Conservation (phyloP, 2,888 invertebrate species). For the Balanococcus diminutus region DNA sequence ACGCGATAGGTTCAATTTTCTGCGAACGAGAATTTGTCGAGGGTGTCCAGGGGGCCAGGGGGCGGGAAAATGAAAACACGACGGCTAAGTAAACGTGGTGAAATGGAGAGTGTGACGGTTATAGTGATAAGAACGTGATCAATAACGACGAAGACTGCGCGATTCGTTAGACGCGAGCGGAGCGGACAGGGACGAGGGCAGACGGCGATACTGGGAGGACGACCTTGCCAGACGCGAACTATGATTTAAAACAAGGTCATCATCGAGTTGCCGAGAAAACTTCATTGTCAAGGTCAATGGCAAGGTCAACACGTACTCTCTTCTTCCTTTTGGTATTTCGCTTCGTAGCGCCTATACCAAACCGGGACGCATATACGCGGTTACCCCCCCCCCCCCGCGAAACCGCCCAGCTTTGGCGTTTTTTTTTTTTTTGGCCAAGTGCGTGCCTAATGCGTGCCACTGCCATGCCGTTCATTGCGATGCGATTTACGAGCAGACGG, state of each 20-base stretch:
- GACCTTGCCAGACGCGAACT: constrained; percentile 55
- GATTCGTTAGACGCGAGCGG: not conserved
- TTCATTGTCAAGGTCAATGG: constrained; percentile 54
- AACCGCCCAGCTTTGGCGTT: not conserved
- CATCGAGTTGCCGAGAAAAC: constrained; percentile 50
- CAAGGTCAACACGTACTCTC: constrained; percentile 53
- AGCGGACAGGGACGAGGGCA: not conserved
- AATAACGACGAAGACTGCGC: constrained; percentile 51
- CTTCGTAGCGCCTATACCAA: not conserved
- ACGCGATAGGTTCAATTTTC: constrained; percentile 22
- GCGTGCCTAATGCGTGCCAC: no score
- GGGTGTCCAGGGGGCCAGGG: not conserved
- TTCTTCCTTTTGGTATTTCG: constrained; percentile 53
- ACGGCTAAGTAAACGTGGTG: constrained; percentile 14
- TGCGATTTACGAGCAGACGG: not conserved
- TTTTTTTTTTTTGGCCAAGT: not conserved
- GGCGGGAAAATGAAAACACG: not conserved
- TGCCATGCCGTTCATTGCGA: no score
- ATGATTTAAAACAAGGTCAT: constrained; percentile 53
- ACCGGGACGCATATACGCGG: not conserved
- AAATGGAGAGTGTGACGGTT: constrained; percentile 51
- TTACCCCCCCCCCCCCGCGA: not conserved
- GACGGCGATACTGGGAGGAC: constrained; percentile 52
- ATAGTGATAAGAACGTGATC: constrained; percentile 54
- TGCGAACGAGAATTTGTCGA: not conserved